Conservation (phyloP, 2,888 invertebrate genomes). For the Drosophila borborema region DNA sequence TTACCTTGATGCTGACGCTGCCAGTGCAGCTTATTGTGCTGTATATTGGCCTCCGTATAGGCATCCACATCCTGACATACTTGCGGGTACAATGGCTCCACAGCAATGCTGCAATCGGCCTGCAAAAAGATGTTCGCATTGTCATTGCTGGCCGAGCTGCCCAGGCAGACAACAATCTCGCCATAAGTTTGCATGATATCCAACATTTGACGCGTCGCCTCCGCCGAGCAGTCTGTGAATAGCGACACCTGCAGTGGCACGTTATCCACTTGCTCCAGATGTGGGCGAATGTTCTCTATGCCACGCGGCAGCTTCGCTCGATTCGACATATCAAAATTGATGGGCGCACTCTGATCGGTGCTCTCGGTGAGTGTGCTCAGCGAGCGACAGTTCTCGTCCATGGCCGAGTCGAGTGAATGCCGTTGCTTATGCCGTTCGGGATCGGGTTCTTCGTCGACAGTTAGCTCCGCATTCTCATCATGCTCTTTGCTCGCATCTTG, state of each 20-base stretch:
- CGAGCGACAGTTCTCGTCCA: conserved; percentile 90
- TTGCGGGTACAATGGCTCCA: conserved; percentile 97
- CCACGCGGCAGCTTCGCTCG: conserved; percentile 97
- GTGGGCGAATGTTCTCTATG: conserved; percentile 98
- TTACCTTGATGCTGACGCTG: conserved; percentile 59
- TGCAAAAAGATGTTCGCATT: conserved; percentile 97
- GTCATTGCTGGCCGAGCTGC: conserved; percentile 93
- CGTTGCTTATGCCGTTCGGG: conserved; percentile 77
- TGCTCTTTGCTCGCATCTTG: conserved; percentile 42
- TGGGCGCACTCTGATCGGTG: conserved; percentile 95
- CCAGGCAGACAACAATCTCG: conserved; percentile 97
- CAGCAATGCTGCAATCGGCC: conserved; percentile 95
- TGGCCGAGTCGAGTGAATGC: conserved; percentile 87
- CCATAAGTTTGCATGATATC: conserved; percentile 98
- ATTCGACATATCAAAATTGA: conserved; percentile 97
- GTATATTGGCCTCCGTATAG: conserved; percentile 84
- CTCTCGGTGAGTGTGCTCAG: conserved; percentile 94
- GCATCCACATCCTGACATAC: conserved; percentile 86
- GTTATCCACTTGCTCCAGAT: conserved; percentile 97
- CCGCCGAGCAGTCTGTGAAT: conserved; percentile 98
- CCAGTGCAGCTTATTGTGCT: conserved; percentile 82
- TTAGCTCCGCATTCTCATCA: conserved; percentile 55
- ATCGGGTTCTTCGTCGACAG: conserved; percentile 36
- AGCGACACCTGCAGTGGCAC: conserved; percentile 98
- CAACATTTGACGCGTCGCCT: conserved; percentile 95